Evolutionary conservation across 2,888 invertebrate species (phyloP), one percentile per base, ranked within the genome.

Genomic region (Metacarcinus magister): DNA sequence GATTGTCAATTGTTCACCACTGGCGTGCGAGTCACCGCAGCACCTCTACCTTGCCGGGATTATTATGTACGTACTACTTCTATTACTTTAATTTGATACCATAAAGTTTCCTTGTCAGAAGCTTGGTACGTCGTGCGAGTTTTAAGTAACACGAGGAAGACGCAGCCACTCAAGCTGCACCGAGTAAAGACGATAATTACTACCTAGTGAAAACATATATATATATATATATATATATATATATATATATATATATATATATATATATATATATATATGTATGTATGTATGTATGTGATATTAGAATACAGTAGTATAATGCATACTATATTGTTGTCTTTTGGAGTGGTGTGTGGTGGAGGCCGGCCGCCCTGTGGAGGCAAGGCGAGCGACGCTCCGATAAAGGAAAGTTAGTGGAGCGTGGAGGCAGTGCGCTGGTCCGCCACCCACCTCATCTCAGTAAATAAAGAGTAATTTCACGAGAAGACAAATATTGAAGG

Each of bases 401-500:
- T 75, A n/a, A n/a, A 54, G 54, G 54, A 8, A 16, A n/a, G 75
- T 75, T n/a, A 28, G 39, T 87, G 87, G 87, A 39, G 39, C 87
- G 39, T 13, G 87, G 87, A 32, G 87, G 87, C 87, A n/a, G 16
- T 75, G 82, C 44, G 82, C 93, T 82, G 75, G 44, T 39, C 75
- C 67, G 46, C 82, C 93, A 23, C 93, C 44, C 67, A 28, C 44
- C 93, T 87, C 93, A 93, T 93, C 93, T 48, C 93, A 93, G 93
- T 93, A 93, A 82, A 93, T 82, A 87, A 93, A 93, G 75, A 93
- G 75, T 75, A 93, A 82, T 46, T 93, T 93, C 48, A 67, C 32
- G 54, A 43, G 93, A 82, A 93, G 93, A 93, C 93, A 93, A 93
- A 93, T 93, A 93, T 54, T 82, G 75, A 75, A 16, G 67, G 93